These are phyloP conservation scores for Eupithecia exiguata DNA, from an alignment of 2,888 invertebrate genomes.

Conservation along the genomic window DNA sequence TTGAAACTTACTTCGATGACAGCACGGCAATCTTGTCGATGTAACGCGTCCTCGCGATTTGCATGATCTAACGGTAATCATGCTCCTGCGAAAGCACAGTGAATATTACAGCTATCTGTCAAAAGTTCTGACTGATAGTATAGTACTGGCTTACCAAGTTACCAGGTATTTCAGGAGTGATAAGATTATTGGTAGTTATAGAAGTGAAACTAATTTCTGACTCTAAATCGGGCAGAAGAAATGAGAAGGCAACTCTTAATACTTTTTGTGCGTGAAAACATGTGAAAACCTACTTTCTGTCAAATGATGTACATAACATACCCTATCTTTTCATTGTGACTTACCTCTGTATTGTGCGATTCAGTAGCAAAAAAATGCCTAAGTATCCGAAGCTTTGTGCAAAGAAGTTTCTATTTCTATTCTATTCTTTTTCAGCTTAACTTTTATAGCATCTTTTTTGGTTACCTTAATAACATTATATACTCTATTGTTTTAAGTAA, in stretches of 20 bases:
- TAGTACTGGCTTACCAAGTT: constrained; percentile 7
- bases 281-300: too few species aligned
- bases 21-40: constrained; percentile 49
- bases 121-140: constrained; percentile 26
- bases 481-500: not conserved
- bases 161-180: not conserved
- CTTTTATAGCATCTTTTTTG: not conserved
- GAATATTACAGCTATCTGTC: constrained; percentile 23
- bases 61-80: constrained; percentile 43
- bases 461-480: not conserved
- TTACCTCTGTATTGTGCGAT: too few species aligned
- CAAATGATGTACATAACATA: too few species aligned
- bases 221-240: not conserved
- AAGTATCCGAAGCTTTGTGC: not conserved
- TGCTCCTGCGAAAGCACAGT: constrained; percentile 27
- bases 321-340: too few species aligned
- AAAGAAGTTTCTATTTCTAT: too few species aligned
- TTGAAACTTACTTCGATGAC: constrained; percentile 52
- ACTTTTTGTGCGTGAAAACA: too few species aligned
- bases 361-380: too few species aligned
- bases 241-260: too few species aligned
- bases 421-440: too few species aligned
- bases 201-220: constrained; percentile 12
- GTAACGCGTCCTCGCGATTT: constrained; percentile 46
- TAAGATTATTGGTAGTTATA: not conserved